These are phyloP conservation scores for Engystomops pustulosus DNA, from an alignment of 2,113 vertebrate genomes.

Conservation along the genomic window DNA sequence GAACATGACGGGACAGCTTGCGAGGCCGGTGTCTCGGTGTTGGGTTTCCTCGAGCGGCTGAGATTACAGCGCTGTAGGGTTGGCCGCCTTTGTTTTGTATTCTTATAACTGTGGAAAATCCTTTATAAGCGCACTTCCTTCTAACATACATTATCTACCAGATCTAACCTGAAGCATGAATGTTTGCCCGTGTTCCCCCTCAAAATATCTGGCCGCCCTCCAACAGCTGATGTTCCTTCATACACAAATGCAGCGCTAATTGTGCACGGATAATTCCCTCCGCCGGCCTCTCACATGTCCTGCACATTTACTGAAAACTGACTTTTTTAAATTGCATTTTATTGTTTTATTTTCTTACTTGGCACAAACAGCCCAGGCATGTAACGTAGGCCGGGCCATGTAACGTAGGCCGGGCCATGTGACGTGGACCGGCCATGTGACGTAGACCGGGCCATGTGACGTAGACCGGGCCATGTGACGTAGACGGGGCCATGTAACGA, in stretches of 20 bases:
- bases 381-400: slow-evolving; percentile 11
- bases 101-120: slow-evolving; percentile 70
- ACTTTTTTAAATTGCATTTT: slow-evolving; percentile 25
- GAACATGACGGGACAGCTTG: slow-evolving; percentile 64
- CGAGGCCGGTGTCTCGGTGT: slow-evolving; percentile 65
- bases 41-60: slow-evolving; percentile 68
- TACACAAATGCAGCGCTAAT: slow-evolving; percentile 56
- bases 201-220: slow-evolving; percentile 61
- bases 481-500: too few relatives aligned
- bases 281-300: slow-evolving; percentile 36
- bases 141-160: slow-evolving; percentile 63
- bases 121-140: slow-evolving; percentile 67
- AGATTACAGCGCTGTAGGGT: slow-evolving; percentile 68
- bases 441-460: background rate
- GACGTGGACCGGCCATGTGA: background rate
- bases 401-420: background rate
- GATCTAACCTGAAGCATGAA: slow-evolving; percentile 68
- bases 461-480: background rate
- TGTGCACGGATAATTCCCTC: slow-evolving; percentile 54
- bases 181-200: slow-evolving; percentile 63
- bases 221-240: slow-evolving; percentile 67
- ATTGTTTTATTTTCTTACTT: background rate
- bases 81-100: slow-evolving; percentile 70
- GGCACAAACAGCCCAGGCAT: slow-evolving; percentile 36
- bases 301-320: slow-evolving; percentile 53